A percentile compares a stretch with the other conserved stretches of the same genome.
phyloP scores from a whole-genome alignment of 2,888 invertebrate genomes.

The Pheosia gnoma region DNA sequence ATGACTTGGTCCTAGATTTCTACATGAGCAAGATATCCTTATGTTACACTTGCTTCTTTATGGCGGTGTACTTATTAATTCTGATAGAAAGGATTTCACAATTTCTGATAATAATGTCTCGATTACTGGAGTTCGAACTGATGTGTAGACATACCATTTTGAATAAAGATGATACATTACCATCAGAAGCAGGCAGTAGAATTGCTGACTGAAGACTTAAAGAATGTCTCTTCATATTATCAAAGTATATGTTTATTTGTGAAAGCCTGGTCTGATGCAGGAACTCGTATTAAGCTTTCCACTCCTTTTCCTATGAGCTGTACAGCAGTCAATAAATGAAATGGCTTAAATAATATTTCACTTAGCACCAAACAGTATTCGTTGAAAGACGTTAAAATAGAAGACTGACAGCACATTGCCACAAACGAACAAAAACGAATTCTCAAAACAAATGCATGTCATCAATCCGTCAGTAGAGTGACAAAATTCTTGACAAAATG shows the following conservation, averaged over 20 bases:
- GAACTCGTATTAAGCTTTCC: no score
- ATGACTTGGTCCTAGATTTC: slow-evolving; percentile 47
- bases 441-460: slow-evolving; percentile 50
- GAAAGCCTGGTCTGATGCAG: no score
- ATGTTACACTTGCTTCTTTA: slow-evolving; percentile 49
- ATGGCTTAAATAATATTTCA: no score
- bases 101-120: slow-evolving; percentile 52
- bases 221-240: no score
- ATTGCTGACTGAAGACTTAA: neutral
- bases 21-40: slow-evolving; percentile 50
- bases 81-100: slow-evolving; percentile 57
- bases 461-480: slow-evolving; percentile 38
- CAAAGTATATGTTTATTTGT: no score
- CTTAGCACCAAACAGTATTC: slow-evolving; percentile 1
- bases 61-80: slow-evolving; percentile 52
- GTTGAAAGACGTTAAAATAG: neutral
- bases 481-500: neutral
- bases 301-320: no score
- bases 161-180: slow-evolving; percentile 40
- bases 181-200: slow-evolving; percentile 18
- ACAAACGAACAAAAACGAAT: slow-evolving; percentile 47
- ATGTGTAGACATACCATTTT: slow-evolving; percentile 69
- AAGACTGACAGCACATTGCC: slow-evolving; percentile 18
- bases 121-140: slow-evolving; percentile 65
- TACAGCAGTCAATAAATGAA: no score